Base-by-base conservation (phyloP, 2,113 vertebrate species). In the Tupaia tana region DNA sequence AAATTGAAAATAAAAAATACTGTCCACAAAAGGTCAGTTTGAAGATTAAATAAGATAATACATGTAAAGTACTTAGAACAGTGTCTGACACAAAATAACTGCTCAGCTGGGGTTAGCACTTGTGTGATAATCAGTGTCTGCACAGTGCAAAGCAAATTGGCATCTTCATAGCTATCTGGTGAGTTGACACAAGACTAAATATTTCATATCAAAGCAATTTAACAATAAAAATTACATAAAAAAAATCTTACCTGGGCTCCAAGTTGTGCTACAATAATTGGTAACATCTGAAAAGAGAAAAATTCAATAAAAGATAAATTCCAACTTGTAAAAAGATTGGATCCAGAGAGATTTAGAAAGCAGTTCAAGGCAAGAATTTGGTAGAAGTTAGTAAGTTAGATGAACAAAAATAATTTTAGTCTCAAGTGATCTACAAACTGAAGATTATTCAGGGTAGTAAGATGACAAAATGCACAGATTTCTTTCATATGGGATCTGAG, bases 211-310 rank as follows among this genome's bases (percentile, higher is more conserved):
- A 69, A 89, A 22, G 16, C 87, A 18, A 81, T 79, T 86, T 93
- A 69, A 95, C 43, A 94, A 81, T 83, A 2, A 93, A 90, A 86
- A 73, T 29, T 5, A 54, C 66, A 58, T 31, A 85, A 67, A 79
- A 83, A 85, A 75, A 34, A 89, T 90, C 64, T 94, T 96, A 98
- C 95, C 86, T 95, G 78, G 4, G 95, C 61, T 79, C 81, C 75
- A 78, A 95, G 75, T 83, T 29, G 5, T 69, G 90, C 63, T 94
- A 96, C 22, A 78, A 94, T 96, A 97, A 97, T 58, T 25, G 97
- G 93, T 90, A 98, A 77, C 59, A 97, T 84, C 95, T 96, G 58
- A 86, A 82, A 86, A 90, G 1, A 74, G 19, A 86, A 90, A 86
- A 82, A 91, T 25, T 82, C 10, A 61, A 3, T 70, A 87, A 90